A percentile compares a stretch with the other conserved stretches of the same genome.
Conservation (phyloP, 1,140 invertebrate genomes). For the Caenorhabditis brenneri region DNA sequence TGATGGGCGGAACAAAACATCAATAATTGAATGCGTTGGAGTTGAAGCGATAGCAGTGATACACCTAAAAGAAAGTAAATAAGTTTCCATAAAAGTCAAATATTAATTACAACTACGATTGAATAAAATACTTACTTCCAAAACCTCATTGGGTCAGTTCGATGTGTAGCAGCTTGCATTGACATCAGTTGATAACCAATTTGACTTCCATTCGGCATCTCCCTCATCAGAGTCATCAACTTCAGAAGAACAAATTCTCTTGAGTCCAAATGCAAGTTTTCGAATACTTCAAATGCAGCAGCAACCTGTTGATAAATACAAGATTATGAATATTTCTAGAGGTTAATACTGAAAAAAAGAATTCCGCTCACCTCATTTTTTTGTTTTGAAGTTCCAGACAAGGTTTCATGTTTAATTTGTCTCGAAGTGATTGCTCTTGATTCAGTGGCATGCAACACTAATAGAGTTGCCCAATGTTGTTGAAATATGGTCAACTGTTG, state of each 20-base stretch:
- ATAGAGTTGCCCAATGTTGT: slow-evolving; percentile 10
- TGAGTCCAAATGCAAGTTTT: not conserved
- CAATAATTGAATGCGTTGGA: slow-evolving; percentile 15
- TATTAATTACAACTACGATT: too few relatives aligned
- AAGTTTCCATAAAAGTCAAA: not conserved
- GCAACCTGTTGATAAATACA: not conserved
- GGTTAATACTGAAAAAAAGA: too few relatives aligned
- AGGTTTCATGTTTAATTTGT: slow-evolving; percentile 15
- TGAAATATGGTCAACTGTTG: slow-evolving; percentile 18
- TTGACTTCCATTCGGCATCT: not conserved
- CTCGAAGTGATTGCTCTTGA: slow-evolving; percentile 1
- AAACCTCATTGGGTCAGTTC: slow-evolving; percentile 25
- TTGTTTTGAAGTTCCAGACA: not conserved
- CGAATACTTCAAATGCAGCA: slow-evolving; percentile 26
- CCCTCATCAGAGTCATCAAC: not conserved
- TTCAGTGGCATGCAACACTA: not conserved
- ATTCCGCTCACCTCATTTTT: not conserved
- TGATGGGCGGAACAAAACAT: slow-evolving; percentile 38
- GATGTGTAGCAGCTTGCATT: slow-evolving; percentile 15
- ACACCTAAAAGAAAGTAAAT: not conserved
- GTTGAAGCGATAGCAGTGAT: not conserved
- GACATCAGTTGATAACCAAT: slow-evolving; percentile 35
- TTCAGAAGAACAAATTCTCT: slow-evolving; percentile 25
- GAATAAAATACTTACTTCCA: not conserved
- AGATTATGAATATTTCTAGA: too few relatives aligned